Percentiles rank a stretch among this genome's conserved stretches.
phyloP scores from a whole-genome alignment of 2,888 invertebrate genomes.

The Andricus quercusramuli region DNA sequence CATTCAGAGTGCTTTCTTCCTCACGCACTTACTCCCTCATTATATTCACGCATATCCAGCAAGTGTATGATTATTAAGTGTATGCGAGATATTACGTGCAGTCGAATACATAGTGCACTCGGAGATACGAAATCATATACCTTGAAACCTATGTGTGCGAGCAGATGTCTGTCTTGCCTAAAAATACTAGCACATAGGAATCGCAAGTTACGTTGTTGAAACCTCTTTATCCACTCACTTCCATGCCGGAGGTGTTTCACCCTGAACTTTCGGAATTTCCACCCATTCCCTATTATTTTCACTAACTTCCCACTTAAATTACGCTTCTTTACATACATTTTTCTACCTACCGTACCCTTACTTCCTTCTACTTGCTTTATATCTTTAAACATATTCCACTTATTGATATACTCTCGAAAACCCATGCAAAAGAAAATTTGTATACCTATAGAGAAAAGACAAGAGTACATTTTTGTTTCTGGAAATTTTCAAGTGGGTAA shows the following conservation, averaged over 20 bases:
- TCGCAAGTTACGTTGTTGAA: slow-evolving; percentile 14
- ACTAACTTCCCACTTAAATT: slow-evolving; percentile 29
- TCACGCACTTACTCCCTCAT: too few relatives aligned
- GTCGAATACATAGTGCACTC: neutral
- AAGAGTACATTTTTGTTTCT: too few relatives aligned
- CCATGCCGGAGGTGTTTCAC: slow-evolving; percentile 12
- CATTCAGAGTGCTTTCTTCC: too few relatives aligned
- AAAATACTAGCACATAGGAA: slow-evolving; percentile 6
- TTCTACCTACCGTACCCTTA: neutral
- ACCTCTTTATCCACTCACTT: slow-evolving; percentile 16
- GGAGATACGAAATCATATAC: slow-evolving; percentile 8
- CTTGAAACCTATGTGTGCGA: neutral
- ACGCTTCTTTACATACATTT: neutral
- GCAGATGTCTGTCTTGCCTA: slow-evolving; percentile 7
- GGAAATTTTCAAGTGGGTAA: too few relatives aligned
- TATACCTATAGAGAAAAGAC: neutral
- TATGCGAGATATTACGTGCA: slow-evolving; percentile 24
- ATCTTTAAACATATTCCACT: neutral
- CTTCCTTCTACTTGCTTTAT: neutral
- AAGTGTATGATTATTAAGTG: slow-evolving; percentile 18
- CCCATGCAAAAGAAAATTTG: neutral
- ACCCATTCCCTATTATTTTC: neutral
- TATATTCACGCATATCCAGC: slow-evolving; percentile 25
- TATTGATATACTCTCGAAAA: neutral
- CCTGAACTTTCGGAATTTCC: slow-evolving; percentile 21